phyloP scores from a whole-genome alignment of 2,888 invertebrate genomes.

The Philonicus albiceps region DNA sequence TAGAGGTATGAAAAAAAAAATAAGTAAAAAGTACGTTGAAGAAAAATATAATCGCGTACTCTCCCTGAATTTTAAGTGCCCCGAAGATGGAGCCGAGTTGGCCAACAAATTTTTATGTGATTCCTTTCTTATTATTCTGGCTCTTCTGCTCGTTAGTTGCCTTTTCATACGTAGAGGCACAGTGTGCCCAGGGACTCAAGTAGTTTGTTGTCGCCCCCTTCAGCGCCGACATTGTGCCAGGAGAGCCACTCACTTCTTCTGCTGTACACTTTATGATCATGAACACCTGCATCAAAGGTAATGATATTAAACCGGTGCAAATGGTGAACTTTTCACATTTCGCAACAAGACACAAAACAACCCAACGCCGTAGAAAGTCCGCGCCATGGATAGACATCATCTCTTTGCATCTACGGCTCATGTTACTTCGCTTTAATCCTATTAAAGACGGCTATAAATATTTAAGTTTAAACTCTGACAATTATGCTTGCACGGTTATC shows the following conservation, averaged over 20 bases:
- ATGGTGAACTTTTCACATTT: conserved; percentile 26
- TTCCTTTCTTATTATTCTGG: background rate
- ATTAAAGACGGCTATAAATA: background rate
- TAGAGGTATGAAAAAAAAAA: background rate
- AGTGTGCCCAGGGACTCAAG: background rate
- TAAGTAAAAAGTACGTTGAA: background rate
- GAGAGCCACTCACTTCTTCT: background rate
- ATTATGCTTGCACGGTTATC: conserved; percentile 1
- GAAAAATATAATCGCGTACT: conserved; percentile 23
- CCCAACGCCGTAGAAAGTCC: background rate
- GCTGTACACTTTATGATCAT: background rate
- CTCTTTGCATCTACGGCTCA: background rate
- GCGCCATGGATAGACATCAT: background rate
- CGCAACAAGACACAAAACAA: background rate
- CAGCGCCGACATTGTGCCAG: background rate
- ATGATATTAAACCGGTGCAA: conserved; percentile 26
- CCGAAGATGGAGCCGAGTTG: background rate
- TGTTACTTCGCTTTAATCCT: conserved; percentile 1
- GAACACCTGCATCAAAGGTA: conserved; percentile 25
- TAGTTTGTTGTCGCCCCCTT: conserved; percentile 4
- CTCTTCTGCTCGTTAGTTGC: background rate
- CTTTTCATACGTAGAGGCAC: background rate
- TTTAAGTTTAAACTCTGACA: conserved; percentile 13
- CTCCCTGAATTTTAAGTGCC: conserved; percentile 25
- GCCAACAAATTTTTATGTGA: conserved; percentile 10